Evolutionary conservation across 2,113 vertebrate species (phyloP).

Genomic region (Ploceus nigricollis): DNA sequence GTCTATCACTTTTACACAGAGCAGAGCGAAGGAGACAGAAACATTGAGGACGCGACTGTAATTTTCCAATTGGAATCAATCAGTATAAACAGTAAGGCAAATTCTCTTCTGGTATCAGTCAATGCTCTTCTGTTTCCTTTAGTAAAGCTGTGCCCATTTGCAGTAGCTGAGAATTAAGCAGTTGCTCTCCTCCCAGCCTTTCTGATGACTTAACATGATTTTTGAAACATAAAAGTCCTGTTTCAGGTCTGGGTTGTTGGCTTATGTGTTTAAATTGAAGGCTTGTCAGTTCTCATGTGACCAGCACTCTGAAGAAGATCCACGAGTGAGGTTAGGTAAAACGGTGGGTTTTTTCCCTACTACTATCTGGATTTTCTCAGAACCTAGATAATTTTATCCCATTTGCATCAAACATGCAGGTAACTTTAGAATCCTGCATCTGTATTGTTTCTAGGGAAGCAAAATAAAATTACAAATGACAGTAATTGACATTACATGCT

Average conservation of each 20-base stretch:
- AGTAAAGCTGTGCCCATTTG: background rate
- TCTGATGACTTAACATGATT: background rate
- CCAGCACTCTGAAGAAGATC: conserved; percentile 18
- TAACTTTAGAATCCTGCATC: conserved; percentile 78
- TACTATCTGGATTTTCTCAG: conserved; percentile 78
- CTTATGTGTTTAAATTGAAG: background rate
- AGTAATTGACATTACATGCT: conserved; percentile 81
- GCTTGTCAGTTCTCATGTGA: conserved; percentile 2
- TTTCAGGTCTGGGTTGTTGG: background rate
- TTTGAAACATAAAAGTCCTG: background rate
- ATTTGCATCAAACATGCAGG: conserved; percentile 81
- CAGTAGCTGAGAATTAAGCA: background rate
- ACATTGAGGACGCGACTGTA: background rate
- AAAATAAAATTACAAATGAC: conserved; percentile 80
- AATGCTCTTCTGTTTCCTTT: background rate
- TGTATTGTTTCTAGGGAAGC: conserved; percentile 76
- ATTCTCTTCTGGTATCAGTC: background rate
- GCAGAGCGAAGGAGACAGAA: background rate
- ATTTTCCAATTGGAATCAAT: background rate
- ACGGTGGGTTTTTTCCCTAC: background rate
- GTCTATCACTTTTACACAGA: background rate
- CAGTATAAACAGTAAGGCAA: background rate
- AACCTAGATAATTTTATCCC: conserved; percentile 78
- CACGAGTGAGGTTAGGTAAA: conserved; percentile 47
- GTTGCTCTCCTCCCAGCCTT: background rate